These are phyloP conservation scores for Zaprionus ornatus DNA, from an alignment of 1,140 invertebrate species.

Conservation along the genomic window DNA sequence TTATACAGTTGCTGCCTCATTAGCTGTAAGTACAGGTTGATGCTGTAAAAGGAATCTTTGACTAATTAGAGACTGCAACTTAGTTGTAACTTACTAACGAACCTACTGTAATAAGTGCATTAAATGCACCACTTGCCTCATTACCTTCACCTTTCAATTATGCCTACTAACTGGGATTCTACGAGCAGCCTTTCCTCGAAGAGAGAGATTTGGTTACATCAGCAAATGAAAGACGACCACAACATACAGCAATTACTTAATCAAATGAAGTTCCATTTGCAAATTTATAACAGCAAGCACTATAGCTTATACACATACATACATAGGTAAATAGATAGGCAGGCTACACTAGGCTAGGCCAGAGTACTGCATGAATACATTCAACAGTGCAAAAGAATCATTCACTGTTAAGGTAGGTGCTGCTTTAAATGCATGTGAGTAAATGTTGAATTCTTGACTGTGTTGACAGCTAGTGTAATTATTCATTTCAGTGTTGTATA, in stretches of 20 bases:
- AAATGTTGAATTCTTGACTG: no score
- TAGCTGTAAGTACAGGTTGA: background rate
- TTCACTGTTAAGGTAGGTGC: constrained; percentile 19
- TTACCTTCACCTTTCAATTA: background rate
- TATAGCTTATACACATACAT: background rate
- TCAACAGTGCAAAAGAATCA: no score
- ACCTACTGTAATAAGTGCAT: background rate
- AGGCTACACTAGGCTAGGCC: background rate
- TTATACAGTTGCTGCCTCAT: background rate
- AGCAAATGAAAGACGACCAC: constrained; percentile 24
- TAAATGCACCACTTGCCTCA: background rate
- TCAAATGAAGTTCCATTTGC: constrained; percentile 59
- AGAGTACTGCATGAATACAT: no score
- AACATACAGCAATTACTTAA: constrained; percentile 65
- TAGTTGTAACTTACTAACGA: background rate
- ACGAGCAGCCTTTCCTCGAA: background rate
- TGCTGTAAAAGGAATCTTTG: background rate
- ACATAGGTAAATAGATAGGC: background rate
- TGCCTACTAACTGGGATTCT: background rate
- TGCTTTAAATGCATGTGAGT: no score
- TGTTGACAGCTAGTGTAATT: no score
- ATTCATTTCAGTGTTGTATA: no score
- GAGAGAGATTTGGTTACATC: background rate
- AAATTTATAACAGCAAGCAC: constrained; percentile 59
- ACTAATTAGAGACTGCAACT: background rate